These are phyloP conservation scores for Maniola jurtina DNA, from an alignment of 1,140 invertebrate species.

Conservation along the genomic window DNA sequence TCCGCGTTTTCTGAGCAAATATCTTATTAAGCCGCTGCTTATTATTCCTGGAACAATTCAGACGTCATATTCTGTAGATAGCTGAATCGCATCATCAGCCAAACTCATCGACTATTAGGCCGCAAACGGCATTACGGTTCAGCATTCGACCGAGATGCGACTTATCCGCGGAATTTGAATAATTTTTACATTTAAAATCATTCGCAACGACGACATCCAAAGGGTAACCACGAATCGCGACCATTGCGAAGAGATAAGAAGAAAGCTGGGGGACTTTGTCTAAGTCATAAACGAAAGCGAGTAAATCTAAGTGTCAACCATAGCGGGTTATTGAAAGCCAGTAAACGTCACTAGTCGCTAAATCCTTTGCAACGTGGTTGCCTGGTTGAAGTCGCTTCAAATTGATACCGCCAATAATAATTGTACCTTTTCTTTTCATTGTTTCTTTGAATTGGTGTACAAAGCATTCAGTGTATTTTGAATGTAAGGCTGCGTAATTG, in stretches of 20 bases:
- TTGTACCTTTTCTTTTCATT: no score
- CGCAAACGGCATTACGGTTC: constrained; percentile 40
- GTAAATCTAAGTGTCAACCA: no score
- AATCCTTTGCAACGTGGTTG: no score
- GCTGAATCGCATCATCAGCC: constrained; percentile 29
- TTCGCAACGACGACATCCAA: constrained; percentile 76
- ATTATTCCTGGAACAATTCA: not conserved
- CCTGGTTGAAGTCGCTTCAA: no score
- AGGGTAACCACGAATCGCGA: constrained; percentile 76
- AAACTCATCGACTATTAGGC: constrained; percentile 43
- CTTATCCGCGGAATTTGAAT: constrained; percentile 74
- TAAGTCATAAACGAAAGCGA: not conserved
- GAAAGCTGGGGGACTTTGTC: constrained; percentile 41
- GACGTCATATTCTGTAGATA: constrained; percentile 9
- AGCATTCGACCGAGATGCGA: constrained; percentile 58
- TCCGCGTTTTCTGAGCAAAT: not conserved
- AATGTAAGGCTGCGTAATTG: no score
- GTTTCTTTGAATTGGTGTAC: no score
- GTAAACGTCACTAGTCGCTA: no score
- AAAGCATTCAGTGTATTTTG: no score
- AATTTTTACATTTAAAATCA: constrained; percentile 80
- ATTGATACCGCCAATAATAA: no score
- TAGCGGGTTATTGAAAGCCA: no score
- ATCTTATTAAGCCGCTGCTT: not conserved
- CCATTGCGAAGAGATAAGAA: constrained; percentile 74